Conservation (phyloP, 2,113 vertebrate species). For the Scalopus aquaticus region DNA sequence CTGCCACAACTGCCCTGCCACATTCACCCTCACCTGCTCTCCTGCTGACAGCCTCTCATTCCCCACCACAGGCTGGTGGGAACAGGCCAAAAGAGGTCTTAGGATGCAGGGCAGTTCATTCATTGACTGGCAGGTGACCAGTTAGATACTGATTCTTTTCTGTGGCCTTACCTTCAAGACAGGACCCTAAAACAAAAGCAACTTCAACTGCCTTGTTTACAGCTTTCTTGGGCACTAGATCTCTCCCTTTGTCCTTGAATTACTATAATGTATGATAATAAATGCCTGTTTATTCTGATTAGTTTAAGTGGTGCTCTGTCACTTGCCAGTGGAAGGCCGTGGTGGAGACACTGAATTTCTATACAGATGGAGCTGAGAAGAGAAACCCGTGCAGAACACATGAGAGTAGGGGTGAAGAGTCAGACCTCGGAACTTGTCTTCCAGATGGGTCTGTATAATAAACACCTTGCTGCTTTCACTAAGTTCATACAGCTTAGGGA, state of each 20-base stretch:
- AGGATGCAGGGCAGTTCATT: background rate
- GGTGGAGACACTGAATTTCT: background rate
- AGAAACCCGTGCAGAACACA: background rate
- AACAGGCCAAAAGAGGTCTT: rapidly evolving
- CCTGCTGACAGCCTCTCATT: background rate
- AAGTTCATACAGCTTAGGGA: background rate
- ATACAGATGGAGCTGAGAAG: no score
- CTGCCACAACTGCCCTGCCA: no score
- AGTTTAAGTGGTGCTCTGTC: background rate
- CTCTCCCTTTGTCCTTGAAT: background rate
- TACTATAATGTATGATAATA: background rate
- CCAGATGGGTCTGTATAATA: background rate
- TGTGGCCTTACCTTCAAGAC: background rate
- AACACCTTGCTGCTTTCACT: background rate
- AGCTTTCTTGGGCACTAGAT: background rate
- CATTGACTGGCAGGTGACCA: background rate
- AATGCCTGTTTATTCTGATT: background rate
- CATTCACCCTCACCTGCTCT: background rate
- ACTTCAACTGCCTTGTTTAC: background rate
- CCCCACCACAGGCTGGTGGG: no score
- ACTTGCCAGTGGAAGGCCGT: background rate
- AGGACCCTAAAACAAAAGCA: background rate
- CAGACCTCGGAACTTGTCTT: background rate
- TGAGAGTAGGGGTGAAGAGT: rapidly evolving
- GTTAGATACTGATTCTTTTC: background rate